These are phyloP conservation scores for Indicator maculatus DNA, from an alignment of 2,113 vertebrate species.

Conservation along the genomic window DNA sequence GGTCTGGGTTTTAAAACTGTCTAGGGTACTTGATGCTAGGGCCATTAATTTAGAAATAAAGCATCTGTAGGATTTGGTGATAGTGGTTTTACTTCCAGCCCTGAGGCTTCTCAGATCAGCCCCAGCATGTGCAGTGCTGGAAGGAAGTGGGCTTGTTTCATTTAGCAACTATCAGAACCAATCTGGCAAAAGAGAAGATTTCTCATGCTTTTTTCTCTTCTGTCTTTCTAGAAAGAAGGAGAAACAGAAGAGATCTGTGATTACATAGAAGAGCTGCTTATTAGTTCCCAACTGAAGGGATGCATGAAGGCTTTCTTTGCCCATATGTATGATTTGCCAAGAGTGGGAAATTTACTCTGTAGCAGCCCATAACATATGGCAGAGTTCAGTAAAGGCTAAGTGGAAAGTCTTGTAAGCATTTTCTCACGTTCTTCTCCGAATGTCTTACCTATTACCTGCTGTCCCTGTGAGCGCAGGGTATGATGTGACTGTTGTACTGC, in stretches of 20 bases:
- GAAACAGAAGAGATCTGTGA: not conserved
- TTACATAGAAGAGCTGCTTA: not conserved
- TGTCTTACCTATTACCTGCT: not conserved
- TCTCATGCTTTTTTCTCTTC: not conserved
- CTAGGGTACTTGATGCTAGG: not conserved
- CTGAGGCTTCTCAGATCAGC: not conserved
- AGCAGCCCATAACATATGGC: not conserved
- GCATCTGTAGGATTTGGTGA: not conserved
- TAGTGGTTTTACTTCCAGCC: not conserved
- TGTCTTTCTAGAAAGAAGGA: not conserved
- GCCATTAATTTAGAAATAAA: not conserved
- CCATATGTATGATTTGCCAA: not conserved
- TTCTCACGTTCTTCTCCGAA: accelerated
- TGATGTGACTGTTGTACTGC: not conserved
- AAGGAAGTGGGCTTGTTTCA: not conserved
- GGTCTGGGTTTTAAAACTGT: not conserved
- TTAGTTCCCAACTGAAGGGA: not conserved
- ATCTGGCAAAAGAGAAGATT: not conserved
- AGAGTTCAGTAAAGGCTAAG: not conserved
- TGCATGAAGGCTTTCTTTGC: not conserved
- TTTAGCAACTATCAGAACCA: not conserved
- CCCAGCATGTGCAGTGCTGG: accelerated
- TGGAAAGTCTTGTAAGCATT: not conserved
- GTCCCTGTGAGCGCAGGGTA: not conserved
- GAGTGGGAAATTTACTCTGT: not conserved